Percentiles rank a stretch among this genome's conserved stretches.
Evolutionary conservation across 2,797 vertebrate species (phyloP).

Genomic region (Characodon lateralis): DNA sequence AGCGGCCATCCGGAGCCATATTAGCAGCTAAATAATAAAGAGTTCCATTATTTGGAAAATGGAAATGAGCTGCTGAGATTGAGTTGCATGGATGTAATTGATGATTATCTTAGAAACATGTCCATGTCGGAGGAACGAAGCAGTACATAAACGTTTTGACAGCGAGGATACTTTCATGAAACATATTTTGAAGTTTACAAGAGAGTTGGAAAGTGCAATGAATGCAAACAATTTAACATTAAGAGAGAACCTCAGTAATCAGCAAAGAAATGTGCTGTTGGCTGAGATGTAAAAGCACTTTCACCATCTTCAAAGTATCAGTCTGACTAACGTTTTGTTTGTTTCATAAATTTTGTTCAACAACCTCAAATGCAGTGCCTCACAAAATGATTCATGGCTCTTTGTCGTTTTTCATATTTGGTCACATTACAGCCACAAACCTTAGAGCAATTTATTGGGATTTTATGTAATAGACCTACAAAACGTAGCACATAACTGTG

Average conservation of each 20-base stretch:
- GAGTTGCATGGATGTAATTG: constrained; percentile 50
- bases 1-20: constrained; percentile 54
- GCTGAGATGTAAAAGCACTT: constrained; percentile 60
- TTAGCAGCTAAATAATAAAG: constrained; percentile 68
- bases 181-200: constrained; percentile 32
- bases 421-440: no score
- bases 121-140: background rate
- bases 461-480: no score
- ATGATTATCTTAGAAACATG: constrained; percentile 38
- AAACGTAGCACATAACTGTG: no score
- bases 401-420: no score
- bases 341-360: background rate
- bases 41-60: constrained; percentile 57
- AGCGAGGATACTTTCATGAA: constrained; percentile 37
- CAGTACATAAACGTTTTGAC: constrained; percentile 14
- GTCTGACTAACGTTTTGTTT: background rate
- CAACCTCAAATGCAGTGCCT: background rate
- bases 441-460: no score
- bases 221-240: constrained; percentile 52
- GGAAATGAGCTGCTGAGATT: constrained; percentile 45
- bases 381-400: background rate
- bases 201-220: constrained; percentile 43
- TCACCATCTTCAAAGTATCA: constrained; percentile 47
- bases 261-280: constrained; percentile 46
- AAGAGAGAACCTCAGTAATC: constrained; percentile 54